Conservation (phyloP, 2,113 vertebrate species). For the Periophthalmodon schlosseri region DNA sequence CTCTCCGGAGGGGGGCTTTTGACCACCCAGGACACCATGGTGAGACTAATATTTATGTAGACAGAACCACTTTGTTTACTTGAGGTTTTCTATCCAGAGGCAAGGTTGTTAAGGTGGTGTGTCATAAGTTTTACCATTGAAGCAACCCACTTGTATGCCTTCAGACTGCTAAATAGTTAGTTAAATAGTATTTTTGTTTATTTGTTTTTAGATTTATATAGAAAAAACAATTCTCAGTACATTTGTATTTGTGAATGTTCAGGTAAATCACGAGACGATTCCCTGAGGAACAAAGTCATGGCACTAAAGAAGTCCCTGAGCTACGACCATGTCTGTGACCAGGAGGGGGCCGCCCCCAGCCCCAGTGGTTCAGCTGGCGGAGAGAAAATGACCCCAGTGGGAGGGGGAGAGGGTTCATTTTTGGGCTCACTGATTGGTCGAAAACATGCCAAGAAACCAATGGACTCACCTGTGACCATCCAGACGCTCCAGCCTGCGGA, state of each 20-base stretch:
- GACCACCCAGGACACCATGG: constrained; percentile 79
- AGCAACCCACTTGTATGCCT: no score
- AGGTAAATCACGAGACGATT: constrained; percentile 86
- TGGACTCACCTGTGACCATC: constrained; percentile 60
- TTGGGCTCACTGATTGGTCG: constrained; percentile 84
- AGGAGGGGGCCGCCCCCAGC: constrained; percentile 83
- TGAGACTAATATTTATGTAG: constrained; percentile 60
- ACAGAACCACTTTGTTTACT: no score
- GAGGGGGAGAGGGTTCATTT: constrained; percentile 80
- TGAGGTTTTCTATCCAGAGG: neutral
- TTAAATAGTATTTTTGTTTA: no score
- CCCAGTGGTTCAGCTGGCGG: constrained; percentile 76
- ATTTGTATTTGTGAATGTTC: constrained; percentile 2
- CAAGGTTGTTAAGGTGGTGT: neutral
- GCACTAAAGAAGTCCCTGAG: constrained; percentile 94
- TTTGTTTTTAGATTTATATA: neutral
- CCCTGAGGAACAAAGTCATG: constrained; percentile 86
- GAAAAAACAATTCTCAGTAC: neutral
- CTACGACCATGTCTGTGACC: constrained; percentile 91
- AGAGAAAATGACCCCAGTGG: constrained; percentile 81
- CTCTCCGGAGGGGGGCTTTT: constrained; percentile 79
- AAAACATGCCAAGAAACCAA: constrained; percentile 76
- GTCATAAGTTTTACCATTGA: neutral
- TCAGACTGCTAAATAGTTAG: no score
- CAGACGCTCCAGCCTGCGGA: constrained; percentile 73